Evolutionary conservation across 2,797 vertebrate species (phyloP), one percentile per base, ranked within the genome.

Genomic region (Melanotaenia maccullochi): DNA sequence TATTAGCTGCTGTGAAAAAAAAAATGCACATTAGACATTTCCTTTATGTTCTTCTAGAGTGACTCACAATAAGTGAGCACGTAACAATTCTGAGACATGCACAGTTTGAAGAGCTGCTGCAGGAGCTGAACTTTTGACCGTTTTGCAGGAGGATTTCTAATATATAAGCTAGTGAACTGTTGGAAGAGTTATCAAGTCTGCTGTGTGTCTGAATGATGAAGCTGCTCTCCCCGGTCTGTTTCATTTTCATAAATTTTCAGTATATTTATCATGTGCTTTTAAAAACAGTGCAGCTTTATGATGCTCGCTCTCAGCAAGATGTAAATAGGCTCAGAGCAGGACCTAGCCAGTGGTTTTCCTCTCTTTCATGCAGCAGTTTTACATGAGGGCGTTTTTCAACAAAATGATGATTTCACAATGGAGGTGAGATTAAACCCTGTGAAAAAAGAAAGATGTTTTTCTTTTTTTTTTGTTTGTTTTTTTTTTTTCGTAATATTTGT

Each of bases 221-320:
- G 78, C 60, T 73, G 63, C 79, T 84, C 75, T 80, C 67, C 54
- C 52, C 12, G 9, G 30, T 84, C 70, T 72, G 54, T 71, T 85
- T 85, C 73, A 77, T 88, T 87, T 90, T 85, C 85, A 88, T 85
- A 85, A 87, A 87, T 86, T 88, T 86, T 84, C 85, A 73, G 55
- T 38, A 70, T 88, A 83, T 90, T 87, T 77, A 83, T 86, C 60
- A 63, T 55, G 1, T 16, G 44, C 72, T 77, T 86, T 82, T 74
- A 85, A 84, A 85, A 85, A 80, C 79, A 79, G 74, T 73, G 82
- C 79, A 77, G 77, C 76, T 85, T 82, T 80, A 84, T 82, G 83
- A 74, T 68, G 63, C 77, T 67, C 65, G 60, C 68, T 85, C 66
- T 69, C 66, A 72, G 75, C 68, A 44, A 79, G 76, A 67, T 75